A percentile compares a stretch with the other conserved stretches of the same genome.
phyloP scores from a whole-genome alignment of 2,888 invertebrate genomes.

The Ametastegia equiseti region DNA sequence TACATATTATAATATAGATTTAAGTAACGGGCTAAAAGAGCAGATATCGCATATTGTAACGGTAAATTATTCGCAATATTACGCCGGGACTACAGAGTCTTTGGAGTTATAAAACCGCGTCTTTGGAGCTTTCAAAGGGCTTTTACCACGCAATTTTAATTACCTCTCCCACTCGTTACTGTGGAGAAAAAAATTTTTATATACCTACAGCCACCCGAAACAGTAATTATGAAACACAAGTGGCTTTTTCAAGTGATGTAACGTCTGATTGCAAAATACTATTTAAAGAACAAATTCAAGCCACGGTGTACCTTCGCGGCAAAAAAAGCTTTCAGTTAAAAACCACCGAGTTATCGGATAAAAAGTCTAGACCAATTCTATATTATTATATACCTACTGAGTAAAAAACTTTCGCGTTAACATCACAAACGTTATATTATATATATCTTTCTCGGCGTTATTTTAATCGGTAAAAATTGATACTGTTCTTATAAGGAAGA shows the following conservation, averaged over 20 bases:
- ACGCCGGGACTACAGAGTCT: neutral
- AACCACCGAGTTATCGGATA: neutral
- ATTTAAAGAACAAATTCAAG: neutral
- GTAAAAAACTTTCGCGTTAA: neutral
- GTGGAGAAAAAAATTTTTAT: neutral
- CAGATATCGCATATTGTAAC: neutral
- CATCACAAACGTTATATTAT: neutral
- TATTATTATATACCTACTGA: too few species aligned
- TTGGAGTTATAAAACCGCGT: neutral
- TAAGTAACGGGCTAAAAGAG: neutral
- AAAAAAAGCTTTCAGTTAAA: neutral
- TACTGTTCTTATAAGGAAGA: neutral
- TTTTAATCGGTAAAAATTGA: neutral
- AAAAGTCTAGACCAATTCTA: neutral
- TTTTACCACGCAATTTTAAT: neutral
- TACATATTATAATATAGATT: neutral
- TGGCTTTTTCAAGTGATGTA: neutral
- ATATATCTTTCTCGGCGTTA: neutral
- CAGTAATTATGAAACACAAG: constrained; percentile 8
- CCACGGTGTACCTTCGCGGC: neutral
- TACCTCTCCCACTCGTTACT: constrained; percentile 14
- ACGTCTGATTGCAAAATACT: neutral
- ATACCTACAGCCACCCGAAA: neutral
- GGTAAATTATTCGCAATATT: neutral
- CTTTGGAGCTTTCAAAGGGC: neutral